A percentile compares a stretch with the other conserved stretches of the same genome.
Conservation (phyloP, 2,888 invertebrate species). For the Euplexia lucipara region DNA sequence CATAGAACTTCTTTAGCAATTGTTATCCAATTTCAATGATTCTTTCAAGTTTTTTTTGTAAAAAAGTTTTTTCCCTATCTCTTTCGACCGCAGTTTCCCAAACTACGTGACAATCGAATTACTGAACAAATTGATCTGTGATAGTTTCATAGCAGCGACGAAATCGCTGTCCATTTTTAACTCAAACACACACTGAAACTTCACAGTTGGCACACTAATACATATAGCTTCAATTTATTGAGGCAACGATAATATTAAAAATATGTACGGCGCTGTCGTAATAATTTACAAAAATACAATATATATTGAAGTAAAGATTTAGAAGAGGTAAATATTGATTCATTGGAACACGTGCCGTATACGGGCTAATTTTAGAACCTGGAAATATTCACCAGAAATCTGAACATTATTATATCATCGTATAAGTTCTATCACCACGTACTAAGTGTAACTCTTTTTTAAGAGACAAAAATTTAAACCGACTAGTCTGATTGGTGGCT, state of each 20-base stretch:
- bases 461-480: no score
- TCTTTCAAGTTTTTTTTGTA: background rate
- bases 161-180: conserved; percentile 15
- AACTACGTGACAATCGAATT: background rate
- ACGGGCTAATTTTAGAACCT: no score
- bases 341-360: no score
- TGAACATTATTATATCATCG: background rate
- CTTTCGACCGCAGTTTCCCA: background rate
- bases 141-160: background rate
- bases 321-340: background rate
- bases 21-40: no score
- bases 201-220: conserved; percentile 15
- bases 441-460: no score
- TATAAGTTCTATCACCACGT: no score
- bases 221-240: conserved; percentile 20
- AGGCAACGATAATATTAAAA: conserved; percentile 19
- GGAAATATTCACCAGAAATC: background rate
- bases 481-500: no score
- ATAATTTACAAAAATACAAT: conserved; percentile 21
- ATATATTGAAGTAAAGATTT: background rate
- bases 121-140: conserved; percentile 1
- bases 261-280: background rate
- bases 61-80: no score
- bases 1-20: no score
- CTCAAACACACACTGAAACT: conserved; percentile 3